Evolutionary conservation across 2,797 vertebrate species (phyloP).

Genomic region (Melopsittacus undulatus): DNA sequence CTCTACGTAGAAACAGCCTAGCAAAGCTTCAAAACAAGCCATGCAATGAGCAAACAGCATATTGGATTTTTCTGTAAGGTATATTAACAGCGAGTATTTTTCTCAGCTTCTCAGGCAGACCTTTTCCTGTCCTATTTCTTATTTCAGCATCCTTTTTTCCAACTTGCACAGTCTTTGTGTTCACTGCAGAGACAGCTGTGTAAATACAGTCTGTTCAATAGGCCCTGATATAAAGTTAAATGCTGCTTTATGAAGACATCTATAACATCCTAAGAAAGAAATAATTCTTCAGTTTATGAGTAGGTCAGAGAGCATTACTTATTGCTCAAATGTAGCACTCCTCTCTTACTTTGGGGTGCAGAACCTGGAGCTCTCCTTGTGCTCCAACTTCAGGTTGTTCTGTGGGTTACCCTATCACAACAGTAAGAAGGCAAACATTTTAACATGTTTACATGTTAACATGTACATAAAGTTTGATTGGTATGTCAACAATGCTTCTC

Average conservation of each 20-base stretch:
- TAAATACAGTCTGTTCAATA: neutral
- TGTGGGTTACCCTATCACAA: neutral
- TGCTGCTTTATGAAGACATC: neutral
- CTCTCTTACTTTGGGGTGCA: neutral
- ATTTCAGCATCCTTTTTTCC: neutral
- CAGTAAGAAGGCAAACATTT: neutral
- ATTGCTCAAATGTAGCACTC: neutral
- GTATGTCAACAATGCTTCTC: neutral
- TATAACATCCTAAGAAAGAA: neutral
- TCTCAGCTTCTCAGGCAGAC: neutral
- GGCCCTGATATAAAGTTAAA: neutral
- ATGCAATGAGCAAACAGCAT: neutral
- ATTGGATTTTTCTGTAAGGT: neutral
- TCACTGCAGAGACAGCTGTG: neutral
- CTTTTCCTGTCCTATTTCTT: neutral
- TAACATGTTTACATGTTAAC: neutral
- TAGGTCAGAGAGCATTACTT: neutral
- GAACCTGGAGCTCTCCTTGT: neutral
- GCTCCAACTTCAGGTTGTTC: neutral
- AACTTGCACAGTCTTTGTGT: neutral
- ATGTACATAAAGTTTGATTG: accelerated
- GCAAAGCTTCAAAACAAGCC: neutral
- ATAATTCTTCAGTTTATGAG: neutral
- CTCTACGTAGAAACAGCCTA: neutral
- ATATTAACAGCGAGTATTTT: neutral